Percentiles rank a stretch among this genome's conserved stretches.
Conservation (phyloP, 2,888 invertebrate species). For the Cacoxenus indagator region DNA sequence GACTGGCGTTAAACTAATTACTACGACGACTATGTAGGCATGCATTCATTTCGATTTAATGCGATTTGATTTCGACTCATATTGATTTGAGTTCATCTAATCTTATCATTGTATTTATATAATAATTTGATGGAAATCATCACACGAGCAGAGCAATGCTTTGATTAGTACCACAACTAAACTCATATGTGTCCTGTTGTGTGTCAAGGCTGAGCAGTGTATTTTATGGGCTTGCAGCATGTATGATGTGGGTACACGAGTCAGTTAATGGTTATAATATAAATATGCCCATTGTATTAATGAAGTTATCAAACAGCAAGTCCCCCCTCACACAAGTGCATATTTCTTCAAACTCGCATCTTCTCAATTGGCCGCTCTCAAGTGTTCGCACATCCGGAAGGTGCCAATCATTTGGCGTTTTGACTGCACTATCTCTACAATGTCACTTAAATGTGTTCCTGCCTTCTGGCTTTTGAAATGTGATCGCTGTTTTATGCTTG, state of each 20-base stretch:
- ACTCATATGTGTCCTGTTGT: no score
- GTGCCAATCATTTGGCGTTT: constrained; percentile 48
- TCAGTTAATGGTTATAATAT: no score
- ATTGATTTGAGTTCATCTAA: constrained; percentile 35
- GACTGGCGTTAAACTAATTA: background rate
- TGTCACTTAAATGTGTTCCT: constrained; percentile 9
- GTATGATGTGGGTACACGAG: background rate
- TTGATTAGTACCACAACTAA: no score
- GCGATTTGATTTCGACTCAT: constrained; percentile 31
- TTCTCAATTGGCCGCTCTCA: constrained; percentile 38
- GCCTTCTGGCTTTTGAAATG: constrained; percentile 55
- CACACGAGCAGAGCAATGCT: no score
- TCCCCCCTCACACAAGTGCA: background rate
- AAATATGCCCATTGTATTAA: no score
- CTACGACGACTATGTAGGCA: background rate
- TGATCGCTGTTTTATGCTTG: constrained; percentile 67
- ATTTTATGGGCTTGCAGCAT: background rate
- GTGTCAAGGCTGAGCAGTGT: no score
- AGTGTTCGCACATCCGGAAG: constrained; percentile 60
- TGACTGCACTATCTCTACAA: constrained; percentile 47
- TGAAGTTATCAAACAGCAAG: no score
- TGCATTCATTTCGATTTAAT: constrained; percentile 31
- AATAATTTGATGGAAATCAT: constrained; percentile 38
- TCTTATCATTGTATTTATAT: constrained; percentile 46
- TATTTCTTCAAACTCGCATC: background rate